Evolutionary conservation across 2,888 invertebrate species (phyloP).

Genomic region (Mesorhabditis belari): DNA sequence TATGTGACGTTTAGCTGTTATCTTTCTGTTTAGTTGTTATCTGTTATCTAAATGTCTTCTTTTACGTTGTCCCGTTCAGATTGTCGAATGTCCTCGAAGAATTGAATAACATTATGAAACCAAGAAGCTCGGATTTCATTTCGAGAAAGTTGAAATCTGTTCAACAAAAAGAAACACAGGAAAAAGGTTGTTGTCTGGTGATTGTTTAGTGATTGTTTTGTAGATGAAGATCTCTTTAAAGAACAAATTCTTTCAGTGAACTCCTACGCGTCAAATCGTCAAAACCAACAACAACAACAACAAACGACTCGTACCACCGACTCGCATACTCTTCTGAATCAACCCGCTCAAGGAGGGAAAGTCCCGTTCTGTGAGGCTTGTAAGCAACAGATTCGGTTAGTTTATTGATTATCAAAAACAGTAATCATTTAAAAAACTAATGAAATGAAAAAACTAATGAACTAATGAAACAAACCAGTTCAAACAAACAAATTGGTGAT

Average conservation of each 20-base stretch:
- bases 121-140: slow-evolving; percentile 4
- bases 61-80: too few relatives aligned
- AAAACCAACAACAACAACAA: background rate
- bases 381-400: slow-evolving; percentile 38
- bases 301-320: background rate
- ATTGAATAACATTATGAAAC: slow-evolving; percentile 7
- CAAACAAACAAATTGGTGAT: too few relatives aligned
- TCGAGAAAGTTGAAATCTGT: background rate
- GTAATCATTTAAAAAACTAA: too few relatives aligned
- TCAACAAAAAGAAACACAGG: background rate
- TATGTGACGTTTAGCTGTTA: too few relatives aligned
- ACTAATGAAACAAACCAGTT: too few relatives aligned
- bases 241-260: background rate
- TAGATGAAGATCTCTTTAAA: too few relatives aligned
- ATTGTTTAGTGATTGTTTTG: too few relatives aligned
- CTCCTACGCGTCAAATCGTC: background rate
- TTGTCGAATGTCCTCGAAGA: slow-evolving; percentile 27
- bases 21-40: background rate
- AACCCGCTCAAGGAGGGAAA: slow-evolving; percentile 11
- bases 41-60: too few relatives aligned
- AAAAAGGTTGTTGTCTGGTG: too few relatives aligned
- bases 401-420: background rate
- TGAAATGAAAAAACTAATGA: too few relatives aligned
- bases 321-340: background rate
- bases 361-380: slow-evolving; percentile 41